These are phyloP conservation scores for Apis cerana DNA, from an alignment of 1,140 invertebrate genomes.

Conservation along the genomic window DNA sequence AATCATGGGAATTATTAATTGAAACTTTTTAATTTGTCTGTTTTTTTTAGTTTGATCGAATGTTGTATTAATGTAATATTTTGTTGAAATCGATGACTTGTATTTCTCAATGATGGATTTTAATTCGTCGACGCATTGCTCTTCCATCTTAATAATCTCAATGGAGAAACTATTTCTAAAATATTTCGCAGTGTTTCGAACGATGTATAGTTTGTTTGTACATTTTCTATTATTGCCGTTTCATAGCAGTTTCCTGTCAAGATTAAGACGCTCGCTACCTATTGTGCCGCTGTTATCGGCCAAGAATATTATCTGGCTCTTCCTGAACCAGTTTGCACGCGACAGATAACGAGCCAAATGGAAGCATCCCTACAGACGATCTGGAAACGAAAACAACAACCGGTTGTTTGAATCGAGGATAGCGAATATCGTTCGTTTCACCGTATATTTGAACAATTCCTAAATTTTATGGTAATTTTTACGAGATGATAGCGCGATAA, in stretches of 20 bases:
- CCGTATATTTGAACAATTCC: not conserved
- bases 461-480: conserved; percentile 26
- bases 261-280: not conserved
- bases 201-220: not conserved
- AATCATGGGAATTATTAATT: too few relatives aligned
- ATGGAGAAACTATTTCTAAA: too few relatives aligned
- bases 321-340: conserved; percentile 25
- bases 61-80: too few relatives aligned
- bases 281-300: not conserved
- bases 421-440: conserved; percentile 14
- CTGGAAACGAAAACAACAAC: conserved; percentile 52
- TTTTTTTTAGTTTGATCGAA: too few relatives aligned
- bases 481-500: not conserved
- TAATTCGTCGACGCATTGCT: too few relatives aligned
- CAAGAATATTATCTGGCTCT: conserved; percentile 23
- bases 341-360: conserved; percentile 46
- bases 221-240: not conserved
- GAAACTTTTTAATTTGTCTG: too few relatives aligned
- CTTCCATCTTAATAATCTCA: too few relatives aligned
- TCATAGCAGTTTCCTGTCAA: not conserved
- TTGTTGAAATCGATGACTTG: too few relatives aligned
- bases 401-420: not conserved
- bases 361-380: conserved; percentile 61
- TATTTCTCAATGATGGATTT: too few relatives aligned
- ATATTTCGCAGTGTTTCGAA: too few relatives aligned